A percentile compares a stretch with the other conserved stretches of the same genome.
Conservation (phyloP, 2,797 vertebrate species). For the Labroides dimidiatus region DNA sequence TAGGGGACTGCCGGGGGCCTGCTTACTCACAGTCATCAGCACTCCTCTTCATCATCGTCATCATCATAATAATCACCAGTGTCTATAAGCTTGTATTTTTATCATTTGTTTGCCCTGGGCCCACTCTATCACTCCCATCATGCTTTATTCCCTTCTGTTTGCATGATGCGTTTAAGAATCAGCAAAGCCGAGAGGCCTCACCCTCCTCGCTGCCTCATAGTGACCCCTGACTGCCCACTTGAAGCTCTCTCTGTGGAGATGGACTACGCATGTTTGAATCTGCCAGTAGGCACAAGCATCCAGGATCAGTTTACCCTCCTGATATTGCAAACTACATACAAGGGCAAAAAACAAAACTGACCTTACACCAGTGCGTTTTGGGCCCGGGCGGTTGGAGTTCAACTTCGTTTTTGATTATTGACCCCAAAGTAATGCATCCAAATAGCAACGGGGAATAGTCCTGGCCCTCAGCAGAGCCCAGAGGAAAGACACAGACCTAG, state of each 20-base stretch:
- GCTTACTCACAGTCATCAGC: conserved; percentile 85
- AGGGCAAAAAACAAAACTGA: conserved; percentile 59
- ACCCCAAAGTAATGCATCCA: conserved; percentile 70
- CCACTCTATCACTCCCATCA: conserved; percentile 43
- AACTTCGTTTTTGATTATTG: conserved; percentile 70
- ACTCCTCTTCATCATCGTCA: conserved; percentile 81
- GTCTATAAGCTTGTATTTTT: conserved; percentile 76
- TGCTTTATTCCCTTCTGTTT: conserved; percentile 38
- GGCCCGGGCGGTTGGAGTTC: conserved; percentile 39
- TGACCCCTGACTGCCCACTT: conserved; percentile 60
- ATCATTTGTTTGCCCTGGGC: conserved; percentile 57
- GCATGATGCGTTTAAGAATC: conserved; percentile 45
- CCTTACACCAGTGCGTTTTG: conserved; percentile 45
- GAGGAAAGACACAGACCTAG: conserved; percentile 72
- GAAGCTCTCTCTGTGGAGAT: conserved; percentile 37
- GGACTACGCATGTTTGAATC: conserved; percentile 37
- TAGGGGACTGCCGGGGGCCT: conserved; percentile 77
- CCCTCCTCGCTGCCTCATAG: conserved; percentile 27
- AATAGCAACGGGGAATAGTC: conserved; percentile 54
- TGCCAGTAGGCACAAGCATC: conserved; percentile 44
- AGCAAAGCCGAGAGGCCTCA: conserved; percentile 31
- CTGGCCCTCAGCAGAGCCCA: conserved; percentile 64
- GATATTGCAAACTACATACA: conserved; percentile 40
- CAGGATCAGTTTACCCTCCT: conserved; percentile 54
- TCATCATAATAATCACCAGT: conserved; percentile 78